These are phyloP conservation scores for Strigamia transsilvanica DNA, from an alignment of 2,888 invertebrate genomes.

Conservation along the genomic window DNA sequence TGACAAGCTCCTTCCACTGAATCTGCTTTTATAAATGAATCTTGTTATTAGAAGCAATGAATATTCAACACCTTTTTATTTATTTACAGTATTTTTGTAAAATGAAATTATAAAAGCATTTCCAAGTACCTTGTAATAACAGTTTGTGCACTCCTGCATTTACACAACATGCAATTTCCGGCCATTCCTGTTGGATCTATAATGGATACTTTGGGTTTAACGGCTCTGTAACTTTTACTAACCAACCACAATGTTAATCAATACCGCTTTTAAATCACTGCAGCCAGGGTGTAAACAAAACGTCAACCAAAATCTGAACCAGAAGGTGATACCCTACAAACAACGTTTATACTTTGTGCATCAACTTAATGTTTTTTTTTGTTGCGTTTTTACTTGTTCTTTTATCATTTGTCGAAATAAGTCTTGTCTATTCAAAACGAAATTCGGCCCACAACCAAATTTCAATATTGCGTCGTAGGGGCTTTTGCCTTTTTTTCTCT, in stretches of 20 bases:
- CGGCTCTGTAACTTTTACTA: neutral
- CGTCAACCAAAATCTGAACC: constrained; percentile 19
- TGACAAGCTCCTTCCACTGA: neutral
- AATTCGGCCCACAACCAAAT: constrained; percentile 13
- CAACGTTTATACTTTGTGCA: neutral
- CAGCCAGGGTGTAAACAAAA: constrained; percentile 27
- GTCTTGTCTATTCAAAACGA: neutral
- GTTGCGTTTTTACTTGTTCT: neutral
- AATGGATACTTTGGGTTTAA: neutral
- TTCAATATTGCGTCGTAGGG: neutral
- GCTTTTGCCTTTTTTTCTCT: constrained; percentile 11
- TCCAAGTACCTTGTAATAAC: neutral
- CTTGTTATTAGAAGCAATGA: neutral
- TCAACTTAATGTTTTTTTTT: neutral
- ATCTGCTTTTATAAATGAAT: neutral
- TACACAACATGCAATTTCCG: constrained; percentile 23
- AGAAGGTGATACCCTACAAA: constrained; percentile 2
- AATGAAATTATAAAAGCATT: no score
- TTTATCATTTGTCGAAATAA: constrained; percentile 3
- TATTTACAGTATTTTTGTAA: no score
- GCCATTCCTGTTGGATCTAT: constrained; percentile 30
- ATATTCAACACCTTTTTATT: neutral
- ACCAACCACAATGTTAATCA: neutral
- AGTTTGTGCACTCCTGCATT: constrained; percentile 18
- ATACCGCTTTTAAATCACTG: constrained; percentile 33